These are phyloP conservation scores for Drosophila leontia DNA, from an alignment of 1,140 invertebrate species.

Conservation along the genomic window DNA sequence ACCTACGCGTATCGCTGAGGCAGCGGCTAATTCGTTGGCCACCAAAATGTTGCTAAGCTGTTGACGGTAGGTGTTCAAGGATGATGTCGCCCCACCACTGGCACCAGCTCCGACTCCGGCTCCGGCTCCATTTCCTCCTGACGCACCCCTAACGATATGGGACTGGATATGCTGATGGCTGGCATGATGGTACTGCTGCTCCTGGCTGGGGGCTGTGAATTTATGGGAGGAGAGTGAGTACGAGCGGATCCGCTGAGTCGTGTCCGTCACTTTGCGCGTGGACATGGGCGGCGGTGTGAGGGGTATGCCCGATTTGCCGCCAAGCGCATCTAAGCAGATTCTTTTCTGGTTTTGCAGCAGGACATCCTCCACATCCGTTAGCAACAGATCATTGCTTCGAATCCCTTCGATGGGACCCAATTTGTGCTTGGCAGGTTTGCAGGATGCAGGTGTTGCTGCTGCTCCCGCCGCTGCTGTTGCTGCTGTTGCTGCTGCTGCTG, in stretches of 20 bases:
- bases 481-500: not conserved
- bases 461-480: not conserved
- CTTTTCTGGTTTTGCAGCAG: not conserved
- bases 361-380: slow-evolving; percentile 39
- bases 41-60: slow-evolving; percentile 1
- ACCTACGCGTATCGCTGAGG: not conserved
- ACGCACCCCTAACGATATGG: slow-evolving; percentile 26
- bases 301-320: slow-evolving; percentile 56
- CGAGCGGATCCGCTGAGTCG: slow-evolving; percentile 68
- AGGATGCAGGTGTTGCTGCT: slow-evolving; percentile 22
- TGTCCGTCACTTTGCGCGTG: slow-evolving; percentile 68
- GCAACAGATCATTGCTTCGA: slow-evolving; percentile 43
- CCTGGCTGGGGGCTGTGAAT: slow-evolving; percentile 67
- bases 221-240: slow-evolving; percentile 81
- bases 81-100: not conserved
- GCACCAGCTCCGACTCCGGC: not conserved
- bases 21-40: not conserved
- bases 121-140: not conserved
- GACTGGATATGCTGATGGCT: slow-evolving; percentile 19
- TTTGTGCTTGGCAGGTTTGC: slow-evolving; percentile 64
- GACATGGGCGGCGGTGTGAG: slow-evolving; percentile 77
- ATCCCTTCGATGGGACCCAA: slow-evolving; percentile 22
- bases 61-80: slow-evolving; percentile 6
- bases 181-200: slow-evolving; percentile 4
- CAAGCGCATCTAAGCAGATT: not conserved